Evolutionary conservation across 35 echinoderm and acorn worm species (phyloP).

Genomic region (Acanthaster planci): DNA sequence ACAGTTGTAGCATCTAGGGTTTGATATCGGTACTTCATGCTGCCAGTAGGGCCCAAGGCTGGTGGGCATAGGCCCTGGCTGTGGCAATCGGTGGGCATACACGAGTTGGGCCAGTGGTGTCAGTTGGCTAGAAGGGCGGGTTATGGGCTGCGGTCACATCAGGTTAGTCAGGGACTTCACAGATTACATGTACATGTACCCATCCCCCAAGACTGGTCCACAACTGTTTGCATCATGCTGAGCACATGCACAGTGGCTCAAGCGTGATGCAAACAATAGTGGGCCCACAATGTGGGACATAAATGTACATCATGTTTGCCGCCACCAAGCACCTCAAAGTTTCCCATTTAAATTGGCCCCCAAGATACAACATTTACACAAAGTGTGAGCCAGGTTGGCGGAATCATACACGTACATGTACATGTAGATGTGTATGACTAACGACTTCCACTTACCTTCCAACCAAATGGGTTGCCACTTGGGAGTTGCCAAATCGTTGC

Average conservation of each 20-base stretch:
- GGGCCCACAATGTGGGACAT: no score
- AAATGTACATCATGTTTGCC: no score
- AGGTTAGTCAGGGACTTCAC: neutral
- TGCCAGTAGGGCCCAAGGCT: neutral
- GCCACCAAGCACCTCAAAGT: no score
- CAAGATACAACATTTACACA: no score
- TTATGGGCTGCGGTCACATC: neutral
- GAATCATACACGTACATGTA: neutral
- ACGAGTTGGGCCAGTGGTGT: neutral
- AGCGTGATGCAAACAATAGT: no score
- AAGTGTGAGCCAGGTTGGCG: no score
- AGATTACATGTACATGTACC: no score
- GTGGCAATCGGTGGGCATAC: neutral
- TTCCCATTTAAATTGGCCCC: no score
- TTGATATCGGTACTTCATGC: neutral
- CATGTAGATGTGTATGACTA: neutral
- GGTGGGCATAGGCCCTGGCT: neutral
- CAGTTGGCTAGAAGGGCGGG: neutral
- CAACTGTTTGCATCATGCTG: no score
- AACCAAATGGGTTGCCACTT: constrained; percentile 66
- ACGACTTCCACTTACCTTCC: constrained; percentile 60
- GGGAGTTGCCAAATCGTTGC: constrained; percentile 92
- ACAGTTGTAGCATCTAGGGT: neutral
- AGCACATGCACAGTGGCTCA: no score
- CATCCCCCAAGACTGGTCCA: no score